These are phyloP conservation scores for Pelecanus crispus DNA, from an alignment of 2,113 vertebrate species.

Conservation along the genomic window DNA sequence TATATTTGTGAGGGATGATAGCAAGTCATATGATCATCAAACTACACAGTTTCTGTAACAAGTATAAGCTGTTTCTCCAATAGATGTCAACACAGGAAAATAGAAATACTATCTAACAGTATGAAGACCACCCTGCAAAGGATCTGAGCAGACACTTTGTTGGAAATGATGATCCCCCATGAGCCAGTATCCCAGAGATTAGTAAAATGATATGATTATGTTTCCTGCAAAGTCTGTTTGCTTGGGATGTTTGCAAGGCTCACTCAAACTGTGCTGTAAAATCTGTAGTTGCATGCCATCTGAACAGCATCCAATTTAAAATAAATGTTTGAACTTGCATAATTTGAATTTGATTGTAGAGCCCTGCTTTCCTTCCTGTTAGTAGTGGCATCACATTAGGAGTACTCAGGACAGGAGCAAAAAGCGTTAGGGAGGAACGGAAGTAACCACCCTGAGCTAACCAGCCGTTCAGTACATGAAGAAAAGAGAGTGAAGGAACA, in stretches of 20 bases:
- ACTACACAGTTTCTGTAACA: background rate
- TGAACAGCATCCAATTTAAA: background rate
- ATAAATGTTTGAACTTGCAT: background rate
- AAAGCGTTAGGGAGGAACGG: background rate
- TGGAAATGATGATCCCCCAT: background rate
- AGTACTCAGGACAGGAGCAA: background rate
- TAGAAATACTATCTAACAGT: background rate
- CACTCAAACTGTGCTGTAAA: background rate
- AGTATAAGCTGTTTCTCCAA: background rate
- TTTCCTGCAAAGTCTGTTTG: background rate
- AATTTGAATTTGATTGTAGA: background rate
- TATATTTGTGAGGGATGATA: background rate
- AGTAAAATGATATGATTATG: background rate
- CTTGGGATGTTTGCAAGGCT: background rate
- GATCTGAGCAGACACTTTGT: background rate
- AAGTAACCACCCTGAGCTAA: background rate
- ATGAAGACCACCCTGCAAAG: background rate
- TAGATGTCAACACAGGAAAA: background rate
- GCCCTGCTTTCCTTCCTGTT: background rate
- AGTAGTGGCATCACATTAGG: background rate
- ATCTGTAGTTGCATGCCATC: background rate
- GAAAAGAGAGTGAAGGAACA: background rate
- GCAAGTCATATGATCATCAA: background rate
- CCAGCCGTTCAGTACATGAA: accelerated
- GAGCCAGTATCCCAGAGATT: background rate